These are phyloP conservation scores for Siderastrea siderea DNA, from an alignment of 92 coral and sea anemone genomes.

Conservation along the genomic window DNA sequence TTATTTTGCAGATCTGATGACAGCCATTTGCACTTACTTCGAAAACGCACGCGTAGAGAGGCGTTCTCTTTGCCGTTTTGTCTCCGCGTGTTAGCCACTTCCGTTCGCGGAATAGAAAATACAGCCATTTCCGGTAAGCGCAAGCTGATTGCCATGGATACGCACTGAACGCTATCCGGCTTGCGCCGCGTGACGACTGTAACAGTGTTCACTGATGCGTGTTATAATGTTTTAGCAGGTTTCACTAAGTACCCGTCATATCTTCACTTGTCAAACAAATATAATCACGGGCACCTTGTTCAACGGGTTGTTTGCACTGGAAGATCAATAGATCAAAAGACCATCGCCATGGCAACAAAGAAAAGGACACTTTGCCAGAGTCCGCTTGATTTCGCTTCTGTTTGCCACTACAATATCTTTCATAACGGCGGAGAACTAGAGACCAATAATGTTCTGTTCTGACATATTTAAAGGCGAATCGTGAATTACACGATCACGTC, in stretches of 20 bases:
- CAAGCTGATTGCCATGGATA: neutral
- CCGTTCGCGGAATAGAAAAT: neutral
- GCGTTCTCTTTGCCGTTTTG: no score
- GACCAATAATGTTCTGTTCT: neutral
- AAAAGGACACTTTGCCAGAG: neutral
- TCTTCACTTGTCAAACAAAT: neutral
- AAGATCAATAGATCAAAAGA: slow-evolving; percentile 73
- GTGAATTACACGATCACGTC: no score
- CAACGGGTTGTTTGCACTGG: slow-evolving; percentile 20
- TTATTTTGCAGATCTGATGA: no score
- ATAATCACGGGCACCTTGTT: neutral
- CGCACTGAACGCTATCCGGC: neutral
- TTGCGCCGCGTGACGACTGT: slow-evolving; percentile 1
- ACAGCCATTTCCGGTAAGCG: neutral
- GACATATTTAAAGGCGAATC: no score
- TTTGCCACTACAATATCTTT: neutral
- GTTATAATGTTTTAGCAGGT: slow-evolving; percentile 37
- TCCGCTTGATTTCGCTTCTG: neutral
- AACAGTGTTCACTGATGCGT: neutral
- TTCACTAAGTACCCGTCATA: slow-evolving; percentile 22
- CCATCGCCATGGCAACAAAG: slow-evolving; percentile 32
- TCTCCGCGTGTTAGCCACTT: neutral
- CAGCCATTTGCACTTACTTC: no score
- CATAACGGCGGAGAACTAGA: neutral
- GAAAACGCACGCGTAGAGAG: no score